Evolutionary conservation across 2,113 vertebrate genomes (phyloP), one percentile per base, ranked within the genome.

Genomic region (Herpailurus yagouaroundi): DNA sequence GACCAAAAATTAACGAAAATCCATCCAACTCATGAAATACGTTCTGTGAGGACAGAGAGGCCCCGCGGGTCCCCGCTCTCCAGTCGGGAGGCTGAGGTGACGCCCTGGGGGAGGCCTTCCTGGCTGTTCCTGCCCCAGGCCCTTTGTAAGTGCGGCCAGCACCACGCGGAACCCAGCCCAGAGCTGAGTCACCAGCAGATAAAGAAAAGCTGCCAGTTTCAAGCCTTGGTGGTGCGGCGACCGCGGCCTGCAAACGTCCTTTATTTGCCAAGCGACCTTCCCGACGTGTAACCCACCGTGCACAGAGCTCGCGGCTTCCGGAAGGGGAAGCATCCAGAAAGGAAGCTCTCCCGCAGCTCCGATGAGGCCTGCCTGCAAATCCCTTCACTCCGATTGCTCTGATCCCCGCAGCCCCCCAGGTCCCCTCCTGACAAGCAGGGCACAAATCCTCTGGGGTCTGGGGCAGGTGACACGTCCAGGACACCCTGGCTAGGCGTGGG

Each of bases 1-100:
- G 27, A 91, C 86, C 3, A 91, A 94, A 94, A 96, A 81, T 68
- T 69, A 95, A 64, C 79, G 82, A 93, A 94, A 86, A 38, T 57
- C 23, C 69, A 41, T 52, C 50, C 64, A 7, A 41, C 36, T 95
- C 74, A 93, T 66, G 77, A 95, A 71, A 31, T 80, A 48, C 27
- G 23, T 36, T 90, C n/a, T 66, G 18, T 0, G n/a, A 74, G 36
- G 31, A 92, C 18, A 36, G 29, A 31, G 60, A 85, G 82, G n/a
- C 50, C 48, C 63, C 18, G 5, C 66, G 21, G 73, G 84, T 0
- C 16, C 71, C 38, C 7, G 1, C 25, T 76, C 73, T 29, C 73
- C 27, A 5, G 38, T 74, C 19, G 0, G 4, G 25, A 25, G 23
- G 25, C 73, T 50, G 52, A 50, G 14, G 8, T 3, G 2, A 23